Base-by-base conservation (phyloP, 2,888 invertebrate genomes). In the Heliconius sara region DNA sequence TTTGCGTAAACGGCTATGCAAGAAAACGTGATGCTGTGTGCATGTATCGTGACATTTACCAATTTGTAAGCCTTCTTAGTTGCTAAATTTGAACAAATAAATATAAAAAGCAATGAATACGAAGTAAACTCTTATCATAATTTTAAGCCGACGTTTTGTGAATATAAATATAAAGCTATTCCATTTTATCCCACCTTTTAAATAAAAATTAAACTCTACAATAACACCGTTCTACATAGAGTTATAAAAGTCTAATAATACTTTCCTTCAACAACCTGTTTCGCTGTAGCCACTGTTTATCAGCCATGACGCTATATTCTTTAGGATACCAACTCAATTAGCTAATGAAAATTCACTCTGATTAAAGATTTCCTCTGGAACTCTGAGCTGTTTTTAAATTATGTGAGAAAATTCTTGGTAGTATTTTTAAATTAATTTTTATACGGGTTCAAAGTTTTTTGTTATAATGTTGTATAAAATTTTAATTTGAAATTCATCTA, bases 291-390 rank as follows among this genome's bases (percentile, higher is more conserved):
- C 76, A 73, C 67, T 82, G 74, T 81, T 79, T 78, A 76, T 78
- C 77, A 76, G 77, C 77, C 71, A 78, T 75, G 85, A 73, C 87
- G 87, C 87, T 90, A 90, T 88, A 88, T 87, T 87, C 87, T 87
- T 87, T 88, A 90, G 87, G 88, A 88, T 83, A 84, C 84, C 84
- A 91, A 93, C 91, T 93, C 93, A 92, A 93, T 94, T 94, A 93
- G 93, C 90, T 93, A 93, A 93, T 94, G 94, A 94, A 93, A 93
- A 91, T 87, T 88, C 89, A 88, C 88, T 89, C 88, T 89, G 89
- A 90, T 90, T 83, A 85, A 84, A 85, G 83, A 84, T 83, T 82
- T 78, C 43, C 81, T 83, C 30, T 81, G 84, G 83, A 84, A 76
- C 81, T 83, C 76, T 65, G 73, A 81, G 81, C 77, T 77, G 71